phyloP scores from a whole-genome alignment of 2,797 vertebrate species.

The Artibeus lituratus region DNA sequence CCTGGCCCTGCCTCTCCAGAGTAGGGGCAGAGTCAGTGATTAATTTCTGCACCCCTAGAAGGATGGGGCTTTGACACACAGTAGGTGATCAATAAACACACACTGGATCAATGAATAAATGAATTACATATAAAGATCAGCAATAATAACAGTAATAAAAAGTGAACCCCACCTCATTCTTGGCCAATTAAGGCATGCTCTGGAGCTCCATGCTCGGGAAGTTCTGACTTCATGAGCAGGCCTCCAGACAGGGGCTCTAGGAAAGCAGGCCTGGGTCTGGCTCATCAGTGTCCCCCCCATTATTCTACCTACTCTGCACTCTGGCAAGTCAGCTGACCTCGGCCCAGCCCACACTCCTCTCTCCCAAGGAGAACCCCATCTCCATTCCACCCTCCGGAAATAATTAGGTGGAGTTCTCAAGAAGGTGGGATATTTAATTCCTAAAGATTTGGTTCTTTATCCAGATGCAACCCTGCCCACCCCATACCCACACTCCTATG shows the following conservation, averaged over 20 bases:
- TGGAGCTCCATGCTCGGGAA: background rate
- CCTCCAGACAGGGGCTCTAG: background rate
- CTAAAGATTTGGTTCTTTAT: background rate
- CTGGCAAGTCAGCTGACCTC: background rate
- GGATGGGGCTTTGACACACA: slow-evolving; percentile 10
- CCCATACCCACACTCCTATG: background rate
- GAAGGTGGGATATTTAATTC: slow-evolving; percentile 13
- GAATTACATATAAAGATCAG: background rate
- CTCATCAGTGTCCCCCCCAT: background rate
- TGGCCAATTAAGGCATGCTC: background rate
- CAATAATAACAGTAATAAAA: background rate
- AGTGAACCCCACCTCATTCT: background rate
- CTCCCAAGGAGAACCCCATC: background rate
- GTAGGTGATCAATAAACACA: slow-evolving; percentile 20
- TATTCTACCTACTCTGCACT: background rate
- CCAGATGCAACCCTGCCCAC: background rate
- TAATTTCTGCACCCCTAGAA: background rate
- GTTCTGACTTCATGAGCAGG: background rate
- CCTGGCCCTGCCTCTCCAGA: background rate
- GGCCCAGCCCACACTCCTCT: background rate
- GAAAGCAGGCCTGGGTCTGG: background rate
- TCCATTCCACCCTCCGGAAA: background rate
- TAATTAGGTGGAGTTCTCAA: background rate
- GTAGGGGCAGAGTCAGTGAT: background rate
- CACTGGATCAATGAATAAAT: background rate